A percentile compares a stretch with the other conserved stretches of the same genome.
phyloP scores from a whole-genome alignment of 2,888 invertebrate genomes.

The Carcina quercana region DNA sequence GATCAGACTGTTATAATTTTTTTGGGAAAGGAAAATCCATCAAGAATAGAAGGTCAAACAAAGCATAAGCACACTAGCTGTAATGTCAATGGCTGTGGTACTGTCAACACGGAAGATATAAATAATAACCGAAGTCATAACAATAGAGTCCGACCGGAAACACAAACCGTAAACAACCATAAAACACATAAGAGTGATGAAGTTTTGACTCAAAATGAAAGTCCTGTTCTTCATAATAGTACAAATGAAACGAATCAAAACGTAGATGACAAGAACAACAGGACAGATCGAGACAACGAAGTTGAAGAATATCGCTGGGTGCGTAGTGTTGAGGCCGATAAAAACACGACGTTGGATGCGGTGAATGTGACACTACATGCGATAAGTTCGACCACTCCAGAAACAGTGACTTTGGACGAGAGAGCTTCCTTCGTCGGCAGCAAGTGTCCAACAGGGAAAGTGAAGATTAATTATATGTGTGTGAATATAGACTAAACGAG shows the following conservation, averaged over 20 bases:
- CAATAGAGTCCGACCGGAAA: too few species aligned
- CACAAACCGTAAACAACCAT: too few species aligned
- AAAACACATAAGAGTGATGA: too few species aligned
- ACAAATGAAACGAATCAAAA: slow-evolving; percentile 9
- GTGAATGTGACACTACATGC: neutral
- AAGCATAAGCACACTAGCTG: too few species aligned
- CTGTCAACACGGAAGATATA: too few species aligned
- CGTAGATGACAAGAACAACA: neutral
- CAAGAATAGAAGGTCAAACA: too few species aligned
- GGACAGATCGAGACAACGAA: neutral
- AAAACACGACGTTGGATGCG: slow-evolving; percentile 16
- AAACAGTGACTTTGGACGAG: slow-evolving; percentile 20
- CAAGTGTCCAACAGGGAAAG: slow-evolving; percentile 24
- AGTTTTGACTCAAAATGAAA: too few species aligned
- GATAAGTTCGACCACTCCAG: slow-evolving; percentile 3
- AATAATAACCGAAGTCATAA: too few species aligned
- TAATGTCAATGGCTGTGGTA: too few species aligned
- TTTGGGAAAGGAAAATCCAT: too few species aligned
- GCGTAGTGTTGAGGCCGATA: slow-evolving; percentile 19
- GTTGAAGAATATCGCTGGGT: slow-evolving; percentile 9
- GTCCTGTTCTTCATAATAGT: neutral
- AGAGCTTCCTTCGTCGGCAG: slow-evolving; percentile 25
- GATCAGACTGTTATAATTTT: too few species aligned
- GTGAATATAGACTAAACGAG: slow-evolving; percentile 16
- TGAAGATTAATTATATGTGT: slow-evolving; percentile 19